Conservation (phyloP, 2,888 invertebrate genomes). For the Iselma pallidipennis region DNA sequence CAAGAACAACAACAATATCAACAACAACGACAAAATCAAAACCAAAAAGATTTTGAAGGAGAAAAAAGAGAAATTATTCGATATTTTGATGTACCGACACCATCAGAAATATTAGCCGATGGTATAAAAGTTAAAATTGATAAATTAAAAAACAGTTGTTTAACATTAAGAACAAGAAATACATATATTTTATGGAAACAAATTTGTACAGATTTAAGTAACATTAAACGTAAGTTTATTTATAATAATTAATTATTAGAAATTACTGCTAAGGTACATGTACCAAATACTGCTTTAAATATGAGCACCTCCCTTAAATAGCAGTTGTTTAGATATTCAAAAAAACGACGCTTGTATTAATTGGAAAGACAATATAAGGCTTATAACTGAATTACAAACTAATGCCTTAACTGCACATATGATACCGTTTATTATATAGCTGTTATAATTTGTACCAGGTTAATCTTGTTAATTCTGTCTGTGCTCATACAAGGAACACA, state of each 20-base stretch:
- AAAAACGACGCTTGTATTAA: no score
- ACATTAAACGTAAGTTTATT: not conserved
- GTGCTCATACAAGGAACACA: no score
- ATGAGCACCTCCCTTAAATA: no score
- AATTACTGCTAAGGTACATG: not conserved
- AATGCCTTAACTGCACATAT: no score
- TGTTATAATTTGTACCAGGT: no score
- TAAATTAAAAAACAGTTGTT: not conserved
- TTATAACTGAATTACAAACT: no score
- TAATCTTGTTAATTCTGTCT: no score
- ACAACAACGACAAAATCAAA: not conserved
- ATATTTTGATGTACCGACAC: not conserved
- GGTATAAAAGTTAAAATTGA: not conserved
- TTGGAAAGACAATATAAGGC: no score
- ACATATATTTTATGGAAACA: not conserved
- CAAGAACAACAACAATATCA: not conserved
- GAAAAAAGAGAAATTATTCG: not conserved
- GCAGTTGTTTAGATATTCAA: no score
- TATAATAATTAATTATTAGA: not conserved
- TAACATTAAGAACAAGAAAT: not conserved
- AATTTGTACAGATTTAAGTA: not conserved
- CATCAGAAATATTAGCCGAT: not conserved
- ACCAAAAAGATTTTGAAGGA: not conserved
- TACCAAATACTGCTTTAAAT: constrained; percentile 8
- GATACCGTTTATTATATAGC: no score